Conservation (phyloP, 2,888 invertebrate genomes). For the Pandemis cinnamomeana region DNA sequence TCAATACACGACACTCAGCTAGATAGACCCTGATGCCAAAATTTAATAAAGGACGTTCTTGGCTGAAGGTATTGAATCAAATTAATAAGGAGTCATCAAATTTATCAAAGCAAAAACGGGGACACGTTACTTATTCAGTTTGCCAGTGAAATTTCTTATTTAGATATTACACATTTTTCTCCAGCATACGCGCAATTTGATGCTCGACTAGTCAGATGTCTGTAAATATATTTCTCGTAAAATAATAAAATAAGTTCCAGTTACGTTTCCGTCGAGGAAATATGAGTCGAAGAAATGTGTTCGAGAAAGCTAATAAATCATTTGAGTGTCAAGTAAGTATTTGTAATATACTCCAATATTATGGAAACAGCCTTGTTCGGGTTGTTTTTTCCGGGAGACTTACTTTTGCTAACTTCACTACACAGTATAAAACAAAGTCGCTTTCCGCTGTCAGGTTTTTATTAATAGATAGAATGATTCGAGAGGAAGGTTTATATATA, state of each 20-base stretch:
- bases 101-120: conserved; percentile 3
- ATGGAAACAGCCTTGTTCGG: conserved; percentile 24
- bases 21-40: not conserved
- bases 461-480: no score
- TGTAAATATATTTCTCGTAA: conserved; percentile 30
- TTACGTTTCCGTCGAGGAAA: conserved; percentile 34
- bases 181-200: conserved; percentile 19
- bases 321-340: conserved; percentile 40
- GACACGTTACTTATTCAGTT: not conserved
- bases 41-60: not conserved
- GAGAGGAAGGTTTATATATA: no score
- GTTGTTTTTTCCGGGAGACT: conserved; percentile 17
- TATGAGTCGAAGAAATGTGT: conserved; percentile 36
- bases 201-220: conserved; percentile 25
- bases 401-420: not conserved
- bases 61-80: not conserved
- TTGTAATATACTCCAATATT: conserved; percentile 39
- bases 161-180: conserved; percentile 16
- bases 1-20: not conserved
- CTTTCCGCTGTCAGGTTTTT: no score
- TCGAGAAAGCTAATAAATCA: conserved; percentile 41
- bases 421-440: no score
- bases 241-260: conserved; percentile 38
- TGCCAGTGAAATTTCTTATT: not conserved
- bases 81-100: conserved; percentile 2